Percentiles rank a stretch among this genome's conserved stretches.
These are phyloP conservation scores for Centropristis striata DNA, from an alignment of 2,113 vertebrate species.

Conservation along the genomic window DNA sequence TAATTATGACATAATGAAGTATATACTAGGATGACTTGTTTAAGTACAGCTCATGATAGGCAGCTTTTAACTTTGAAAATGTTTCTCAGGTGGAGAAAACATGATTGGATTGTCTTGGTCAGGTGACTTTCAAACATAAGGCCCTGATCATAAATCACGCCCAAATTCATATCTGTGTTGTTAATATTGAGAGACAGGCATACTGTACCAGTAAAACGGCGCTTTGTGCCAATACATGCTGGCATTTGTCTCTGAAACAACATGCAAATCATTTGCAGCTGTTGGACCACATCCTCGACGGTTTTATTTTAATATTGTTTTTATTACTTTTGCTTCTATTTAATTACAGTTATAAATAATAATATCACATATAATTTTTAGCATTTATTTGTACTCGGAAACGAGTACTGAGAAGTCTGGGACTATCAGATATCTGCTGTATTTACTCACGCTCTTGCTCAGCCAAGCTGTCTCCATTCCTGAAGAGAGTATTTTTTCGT, in stretches of 20 bases:
- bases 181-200: not conserved
- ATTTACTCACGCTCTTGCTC: not conserved
- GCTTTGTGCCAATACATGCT: not conserved
- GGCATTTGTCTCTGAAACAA: not conserved
- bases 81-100: not conserved
- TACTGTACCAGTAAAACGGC: not conserved
- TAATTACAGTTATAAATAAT: not conserved
- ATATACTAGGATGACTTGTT: not conserved
- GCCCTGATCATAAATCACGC: not conserved
- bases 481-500: conserved; percentile 3
- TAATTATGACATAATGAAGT: not conserved
- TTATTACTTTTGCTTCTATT: not conserved
- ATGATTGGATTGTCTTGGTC: not conserved
- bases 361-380: not conserved
- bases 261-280: not conserved
- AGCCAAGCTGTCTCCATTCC: conserved; percentile 11
- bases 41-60: not conserved
- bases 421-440: not conserved
- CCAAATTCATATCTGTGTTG: not conserved
- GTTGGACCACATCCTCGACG: conserved; percentile 19
- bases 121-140: not conserved
- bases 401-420: not conserved
- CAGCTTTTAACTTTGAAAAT: not conserved
- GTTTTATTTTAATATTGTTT: conserved; percentile 10
- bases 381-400: not conserved